phyloP scores from a whole-genome alignment of 2,888 invertebrate species.

The Ectobius pallidus region DNA sequence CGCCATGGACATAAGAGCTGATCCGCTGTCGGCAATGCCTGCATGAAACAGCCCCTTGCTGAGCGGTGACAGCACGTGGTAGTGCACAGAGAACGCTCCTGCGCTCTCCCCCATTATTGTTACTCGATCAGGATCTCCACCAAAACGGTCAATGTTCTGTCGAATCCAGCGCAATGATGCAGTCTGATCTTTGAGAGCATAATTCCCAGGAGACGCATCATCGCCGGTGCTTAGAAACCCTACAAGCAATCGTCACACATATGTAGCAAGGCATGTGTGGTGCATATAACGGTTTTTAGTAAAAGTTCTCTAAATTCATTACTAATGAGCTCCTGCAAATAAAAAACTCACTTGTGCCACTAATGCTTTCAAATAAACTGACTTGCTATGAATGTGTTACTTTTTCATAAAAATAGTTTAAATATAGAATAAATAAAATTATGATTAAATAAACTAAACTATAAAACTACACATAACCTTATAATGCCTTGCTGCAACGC shows the following conservation, averaged over 20 bases:
- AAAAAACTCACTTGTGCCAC: no score
- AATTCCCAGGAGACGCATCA: not conserved
- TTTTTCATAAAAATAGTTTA: no score
- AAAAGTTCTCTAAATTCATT: no score
- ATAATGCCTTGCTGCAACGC: no score
- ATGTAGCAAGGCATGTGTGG: no score
- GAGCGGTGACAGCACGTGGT: not conserved
- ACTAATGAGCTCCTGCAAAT: no score
- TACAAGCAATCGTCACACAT: not conserved
- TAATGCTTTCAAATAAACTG: not conserved
- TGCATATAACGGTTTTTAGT: no score
- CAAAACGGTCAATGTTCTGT: not conserved
- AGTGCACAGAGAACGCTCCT: not conserved
- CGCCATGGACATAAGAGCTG: not conserved
- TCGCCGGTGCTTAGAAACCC: not conserved
- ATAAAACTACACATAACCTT: no score
- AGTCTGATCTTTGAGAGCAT: not conserved
- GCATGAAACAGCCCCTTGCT: conserved; percentile 4
- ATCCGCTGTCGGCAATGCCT: not conserved
- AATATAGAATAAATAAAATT: no score
- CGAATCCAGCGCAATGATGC: not conserved
- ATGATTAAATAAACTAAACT: no score
- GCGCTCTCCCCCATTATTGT: not conserved
- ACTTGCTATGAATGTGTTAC: no score
- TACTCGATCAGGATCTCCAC: not conserved